phyloP scores from a whole-genome alignment of 1,140 invertebrate species.

The Cydia amplana region DNA sequence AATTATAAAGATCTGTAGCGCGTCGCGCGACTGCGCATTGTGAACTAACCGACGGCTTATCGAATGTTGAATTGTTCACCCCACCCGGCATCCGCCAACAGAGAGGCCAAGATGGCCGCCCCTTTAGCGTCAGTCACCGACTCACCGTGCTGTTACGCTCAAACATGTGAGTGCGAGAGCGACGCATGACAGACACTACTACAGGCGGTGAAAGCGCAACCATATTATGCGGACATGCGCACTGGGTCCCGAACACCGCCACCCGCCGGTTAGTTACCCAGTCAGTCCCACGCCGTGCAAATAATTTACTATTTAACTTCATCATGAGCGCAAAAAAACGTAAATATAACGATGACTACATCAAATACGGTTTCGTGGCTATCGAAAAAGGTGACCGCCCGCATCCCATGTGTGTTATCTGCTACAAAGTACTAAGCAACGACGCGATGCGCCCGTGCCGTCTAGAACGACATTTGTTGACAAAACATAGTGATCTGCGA shows the following conservation, averaged over 20 bases:
- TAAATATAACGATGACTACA: conserved; percentile 22
- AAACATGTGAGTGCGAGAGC: too few relatives aligned
- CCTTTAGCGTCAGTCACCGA: too few relatives aligned
- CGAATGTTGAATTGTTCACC: not conserved
- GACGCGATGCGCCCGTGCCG: conserved; percentile 25
- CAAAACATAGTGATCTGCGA: not conserved
- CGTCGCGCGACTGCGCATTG: not conserved
- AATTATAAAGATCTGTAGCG: too few relatives aligned
- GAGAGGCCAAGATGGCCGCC: not conserved
- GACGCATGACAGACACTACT: too few relatives aligned
- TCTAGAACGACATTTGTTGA: conserved; percentile 27
- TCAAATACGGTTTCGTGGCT: not conserved
- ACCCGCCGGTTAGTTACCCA: too few relatives aligned
- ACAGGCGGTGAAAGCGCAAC: too few relatives aligned
- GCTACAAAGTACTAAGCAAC: conserved; percentile 21
- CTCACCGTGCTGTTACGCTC: too few relatives aligned
- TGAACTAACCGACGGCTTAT: not conserved
- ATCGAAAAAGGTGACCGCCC: not conserved
- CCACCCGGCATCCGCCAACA: not conserved
- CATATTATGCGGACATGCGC: not conserved
- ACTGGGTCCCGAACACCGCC: too few relatives aligned
- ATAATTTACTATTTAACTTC: not conserved
- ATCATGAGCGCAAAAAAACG: conserved; percentile 17
- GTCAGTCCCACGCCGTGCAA: too few relatives aligned
- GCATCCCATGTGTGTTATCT: conserved; percentile 20